Percentiles rank a stretch among this genome's conserved stretches.
These are phyloP conservation scores for Harpagifer antarcticus DNA, from an alignment of 2,797 vertebrate genomes.

Conservation along the genomic window DNA sequence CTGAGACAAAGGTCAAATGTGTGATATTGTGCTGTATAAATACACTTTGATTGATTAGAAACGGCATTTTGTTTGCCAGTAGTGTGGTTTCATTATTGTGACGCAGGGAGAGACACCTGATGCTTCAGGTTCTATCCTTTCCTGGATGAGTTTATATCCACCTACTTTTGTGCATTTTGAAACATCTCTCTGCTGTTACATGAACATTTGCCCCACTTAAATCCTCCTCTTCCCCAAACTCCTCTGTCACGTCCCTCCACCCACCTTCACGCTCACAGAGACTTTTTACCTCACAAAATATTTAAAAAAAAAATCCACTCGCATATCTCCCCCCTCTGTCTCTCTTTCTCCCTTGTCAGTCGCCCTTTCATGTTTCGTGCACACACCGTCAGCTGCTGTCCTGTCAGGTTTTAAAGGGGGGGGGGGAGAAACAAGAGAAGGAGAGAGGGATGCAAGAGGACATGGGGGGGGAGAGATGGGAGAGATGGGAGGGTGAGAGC, in stretches of 20 bases:
- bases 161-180: slow-evolving; percentile 1
- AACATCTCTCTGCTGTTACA: not conserved
- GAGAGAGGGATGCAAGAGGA: slow-evolving; percentile 35
- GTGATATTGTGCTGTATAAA: no score
- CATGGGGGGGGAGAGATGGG: not conserved
- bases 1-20: no score
- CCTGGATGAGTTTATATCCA: not conserved
- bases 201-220: slow-evolving; percentile 22
- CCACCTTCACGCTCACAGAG: slow-evolving; percentile 35
- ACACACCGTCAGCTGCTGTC: slow-evolving; percentile 68
- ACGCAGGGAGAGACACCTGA: not conserved
- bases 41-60: not conserved
- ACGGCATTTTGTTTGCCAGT: not conserved
- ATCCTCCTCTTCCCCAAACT: slow-evolving; percentile 16
- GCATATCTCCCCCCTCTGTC: not conserved
- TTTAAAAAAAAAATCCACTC: slow-evolving; percentile 23
- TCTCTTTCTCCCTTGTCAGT: slow-evolving; percentile 40
- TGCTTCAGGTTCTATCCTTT: not conserved
- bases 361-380: slow-evolving; percentile 47
- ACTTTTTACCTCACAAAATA: slow-evolving; percentile 43
- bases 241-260: slow-evolving; percentile 23
- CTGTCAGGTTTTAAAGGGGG: slow-evolving; percentile 54
- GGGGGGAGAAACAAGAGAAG: slow-evolving; percentile 41
- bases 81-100: no score
- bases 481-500: slow-evolving; percentile 23